phyloP scores from a whole-genome alignment of 2,113 vertebrate species.

The Aplodontia rufa region DNA sequence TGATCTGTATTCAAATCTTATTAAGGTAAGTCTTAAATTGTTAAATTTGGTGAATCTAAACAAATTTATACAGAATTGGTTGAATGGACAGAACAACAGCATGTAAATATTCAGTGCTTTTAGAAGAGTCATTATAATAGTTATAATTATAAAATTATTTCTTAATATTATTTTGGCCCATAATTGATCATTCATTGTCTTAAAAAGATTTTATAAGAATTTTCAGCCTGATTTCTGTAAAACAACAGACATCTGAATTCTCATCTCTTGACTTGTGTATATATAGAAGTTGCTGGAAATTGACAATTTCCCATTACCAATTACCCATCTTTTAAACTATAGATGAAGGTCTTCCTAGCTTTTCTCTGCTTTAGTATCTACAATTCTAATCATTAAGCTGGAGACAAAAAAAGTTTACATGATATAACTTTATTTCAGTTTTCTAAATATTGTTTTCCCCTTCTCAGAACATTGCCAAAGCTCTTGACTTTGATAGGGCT shows the following conservation, averaged over 20 bases:
- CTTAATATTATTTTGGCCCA: not conserved
- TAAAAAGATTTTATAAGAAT: not conserved
- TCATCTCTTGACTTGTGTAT: not conserved
- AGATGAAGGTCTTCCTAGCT: not conserved
- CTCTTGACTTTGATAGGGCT: not conserved
- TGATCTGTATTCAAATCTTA: slow-evolving; percentile 98
- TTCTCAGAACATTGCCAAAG: not conserved
- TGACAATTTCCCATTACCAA: not conserved
- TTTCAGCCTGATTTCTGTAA: not conserved
- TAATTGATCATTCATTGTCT: slow-evolving; percentile 30
- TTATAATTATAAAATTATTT: slow-evolving; percentile 26
- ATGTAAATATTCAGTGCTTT: slow-evolving; percentile 16
- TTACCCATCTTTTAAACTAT: not conserved
- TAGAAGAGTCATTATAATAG: not conserved
- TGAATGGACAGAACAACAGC: not conserved
- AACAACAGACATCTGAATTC: not conserved
- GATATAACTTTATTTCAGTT: slow-evolving; percentile 11
- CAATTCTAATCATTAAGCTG: slow-evolving; percentile 27
- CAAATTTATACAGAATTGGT: slow-evolving; percentile 20
- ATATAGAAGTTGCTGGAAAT: not conserved
- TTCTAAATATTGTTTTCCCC: not conserved
- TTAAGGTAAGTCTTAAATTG: slow-evolving; percentile 89
- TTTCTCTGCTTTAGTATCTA: not conserved
- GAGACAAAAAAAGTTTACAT: not conserved
- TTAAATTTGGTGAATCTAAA: slow-evolving; percentile 29